These are phyloP conservation scores for Anticlea derivata DNA, from an alignment of 2,888 invertebrate genomes.

Conservation along the genomic window DNA sequence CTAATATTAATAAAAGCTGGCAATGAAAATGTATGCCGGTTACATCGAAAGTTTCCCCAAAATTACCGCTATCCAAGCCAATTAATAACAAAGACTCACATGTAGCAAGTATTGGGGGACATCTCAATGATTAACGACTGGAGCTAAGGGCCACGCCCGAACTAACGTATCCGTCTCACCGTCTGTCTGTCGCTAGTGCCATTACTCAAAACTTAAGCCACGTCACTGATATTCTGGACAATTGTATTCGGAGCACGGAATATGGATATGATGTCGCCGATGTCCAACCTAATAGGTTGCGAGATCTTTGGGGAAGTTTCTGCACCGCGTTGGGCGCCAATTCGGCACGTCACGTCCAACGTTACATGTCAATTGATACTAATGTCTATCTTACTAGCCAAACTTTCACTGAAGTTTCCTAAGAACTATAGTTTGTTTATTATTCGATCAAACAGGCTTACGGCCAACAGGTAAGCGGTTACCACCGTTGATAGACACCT, in stretches of 20 bases:
- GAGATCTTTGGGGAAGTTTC: slow-evolving; percentile 19
- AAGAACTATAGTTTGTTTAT: too few species aligned
- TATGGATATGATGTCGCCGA: slow-evolving; percentile 43
- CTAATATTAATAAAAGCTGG: neutral
- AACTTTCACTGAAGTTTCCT: neutral
- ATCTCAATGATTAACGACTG: slow-evolving; percentile 39
- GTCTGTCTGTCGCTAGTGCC: slow-evolving; percentile 47
- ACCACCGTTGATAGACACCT: too few species aligned
- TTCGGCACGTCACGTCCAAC: slow-evolving; percentile 5
- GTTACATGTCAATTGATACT: slow-evolving; percentile 13
- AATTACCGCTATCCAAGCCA: slow-evolving; percentile 31
- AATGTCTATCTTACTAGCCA: neutral
- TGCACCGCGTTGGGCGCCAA: slow-evolving; percentile 22
- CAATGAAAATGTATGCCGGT: neutral
- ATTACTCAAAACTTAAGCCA: slow-evolving; percentile 61
- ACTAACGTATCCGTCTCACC: slow-evolving; percentile 41
- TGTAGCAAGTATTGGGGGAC: slow-evolving; percentile 37
- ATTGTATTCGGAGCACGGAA: slow-evolving; percentile 49
- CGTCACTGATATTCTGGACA: slow-evolving; percentile 62
- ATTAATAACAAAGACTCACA: slow-evolving; percentile 39
- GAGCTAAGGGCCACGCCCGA: slow-evolving; percentile 34
- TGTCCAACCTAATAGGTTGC: slow-evolving; percentile 21
- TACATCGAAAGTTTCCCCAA: slow-evolving; percentile 19
- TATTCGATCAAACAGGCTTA: too few species aligned
- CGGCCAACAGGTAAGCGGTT: too few species aligned